A percentile compares a stretch with the other conserved stretches of the same genome.
Conservation (phyloP, 2,113 vertebrate genomes). For the Festucalex cinctus region DNA sequence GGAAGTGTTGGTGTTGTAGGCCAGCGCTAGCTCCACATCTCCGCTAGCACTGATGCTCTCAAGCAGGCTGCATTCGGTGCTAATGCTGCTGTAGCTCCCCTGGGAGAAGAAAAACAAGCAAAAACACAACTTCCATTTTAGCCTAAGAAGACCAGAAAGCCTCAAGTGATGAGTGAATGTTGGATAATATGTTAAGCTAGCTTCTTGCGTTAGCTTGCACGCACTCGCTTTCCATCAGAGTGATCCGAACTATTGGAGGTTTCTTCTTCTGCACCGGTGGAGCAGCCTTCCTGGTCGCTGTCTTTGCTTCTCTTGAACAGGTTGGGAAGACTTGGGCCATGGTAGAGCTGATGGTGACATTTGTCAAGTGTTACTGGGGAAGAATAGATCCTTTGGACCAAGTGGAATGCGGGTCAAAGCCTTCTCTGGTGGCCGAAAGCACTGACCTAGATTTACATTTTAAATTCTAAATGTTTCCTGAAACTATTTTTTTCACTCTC, state of each 20-base stretch:
- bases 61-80: slow-evolving; percentile 71
- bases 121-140: neutral
- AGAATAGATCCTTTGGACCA: too few species aligned
- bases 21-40: slow-evolving; percentile 82
- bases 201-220: slow-evolving; percentile 14
- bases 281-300: slow-evolving; percentile 52
- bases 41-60: slow-evolving; percentile 69
- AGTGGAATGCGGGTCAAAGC: too few species aligned
- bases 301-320: slow-evolving; percentile 62
- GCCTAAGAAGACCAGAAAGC: neutral
- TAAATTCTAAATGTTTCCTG: too few species aligned
- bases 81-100: slow-evolving; percentile 78
- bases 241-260: slow-evolving; percentile 47
- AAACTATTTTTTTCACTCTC: too few species aligned
- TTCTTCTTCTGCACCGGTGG: slow-evolving; percentile 58
- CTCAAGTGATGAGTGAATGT: neutral
- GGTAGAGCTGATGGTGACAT: slow-evolving; percentile 65
- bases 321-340: slow-evolving; percentile 72
- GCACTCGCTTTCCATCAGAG: slow-evolving; percentile 54
- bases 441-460: too few species aligned
- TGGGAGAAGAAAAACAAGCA: slow-evolving; percentile 22
- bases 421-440: too few species aligned
- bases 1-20: slow-evolving; percentile 69
- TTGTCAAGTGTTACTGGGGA: neutral
- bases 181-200: neutral